These are phyloP conservation scores for Proctacanthus coquilletti DNA, from an alignment of 1,140 invertebrate genomes.

Conservation along the genomic window DNA sequence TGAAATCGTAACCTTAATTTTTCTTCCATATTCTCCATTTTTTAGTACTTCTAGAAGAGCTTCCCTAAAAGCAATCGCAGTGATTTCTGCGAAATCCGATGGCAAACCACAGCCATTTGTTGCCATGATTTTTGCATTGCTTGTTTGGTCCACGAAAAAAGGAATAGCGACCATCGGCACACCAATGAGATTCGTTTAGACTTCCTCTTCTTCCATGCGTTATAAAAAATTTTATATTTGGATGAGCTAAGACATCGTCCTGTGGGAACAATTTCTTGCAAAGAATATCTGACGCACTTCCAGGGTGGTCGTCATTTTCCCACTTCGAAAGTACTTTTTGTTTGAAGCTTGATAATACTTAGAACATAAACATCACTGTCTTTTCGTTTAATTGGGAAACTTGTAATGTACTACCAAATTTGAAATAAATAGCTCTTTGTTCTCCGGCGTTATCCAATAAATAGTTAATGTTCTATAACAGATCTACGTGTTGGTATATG, in stretches of 20 bases:
- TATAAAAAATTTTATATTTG: constrained; percentile 32
- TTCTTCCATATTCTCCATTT: too few relatives aligned
- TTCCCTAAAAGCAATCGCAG: too few relatives aligned
- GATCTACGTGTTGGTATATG: constrained; percentile 7
- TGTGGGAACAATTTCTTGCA: constrained; percentile 42
- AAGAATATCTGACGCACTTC: constrained; percentile 36
- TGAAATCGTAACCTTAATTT: too few relatives aligned
- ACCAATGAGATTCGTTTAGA: constrained; percentile 32
- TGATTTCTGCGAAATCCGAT: too few relatives aligned
- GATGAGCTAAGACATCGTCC: constrained; percentile 33
- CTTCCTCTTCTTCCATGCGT: constrained; percentile 36
- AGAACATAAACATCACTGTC: constrained; percentile 23
- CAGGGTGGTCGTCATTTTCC: constrained; percentile 20
- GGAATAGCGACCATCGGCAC: constrained; percentile 36
- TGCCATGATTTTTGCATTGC: constrained; percentile 12
- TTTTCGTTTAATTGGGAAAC: constrained; percentile 22
- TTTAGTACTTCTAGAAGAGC: too few relatives aligned
- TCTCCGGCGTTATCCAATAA: constrained; percentile 30
- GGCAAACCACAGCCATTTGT: constrained; percentile 12
- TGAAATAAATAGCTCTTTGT: constrained; percentile 39
- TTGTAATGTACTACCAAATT: constrained; percentile 35
- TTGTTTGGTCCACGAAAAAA: constrained; percentile 23
- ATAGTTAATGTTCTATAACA: constrained; percentile 33
- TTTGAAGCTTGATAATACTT: constrained; percentile 30
- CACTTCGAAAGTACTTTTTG: constrained; percentile 37